These are phyloP conservation scores for Aplocera efformata DNA, from an alignment of 2,888 invertebrate genomes.

Conservation along the genomic window DNA sequence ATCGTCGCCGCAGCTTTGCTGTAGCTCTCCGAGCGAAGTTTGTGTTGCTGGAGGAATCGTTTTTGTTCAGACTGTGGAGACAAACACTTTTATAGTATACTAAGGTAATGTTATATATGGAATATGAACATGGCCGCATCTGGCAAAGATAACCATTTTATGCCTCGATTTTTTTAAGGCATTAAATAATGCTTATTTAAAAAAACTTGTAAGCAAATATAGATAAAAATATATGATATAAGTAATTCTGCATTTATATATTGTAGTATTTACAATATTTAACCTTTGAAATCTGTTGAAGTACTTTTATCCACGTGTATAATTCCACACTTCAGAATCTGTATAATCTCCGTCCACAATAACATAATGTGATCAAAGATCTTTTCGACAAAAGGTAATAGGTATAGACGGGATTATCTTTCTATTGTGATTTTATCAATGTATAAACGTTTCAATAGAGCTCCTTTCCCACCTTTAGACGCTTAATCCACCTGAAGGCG, in stretches of 20 bases:
- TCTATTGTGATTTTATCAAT: constrained; percentile 25
- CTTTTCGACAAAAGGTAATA: background rate
- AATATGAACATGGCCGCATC: constrained; percentile 21
- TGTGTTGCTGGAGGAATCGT: constrained; percentile 95
- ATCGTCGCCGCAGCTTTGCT: constrained; percentile 94
- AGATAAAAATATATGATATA: no score
- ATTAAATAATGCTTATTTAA: constrained; percentile 20
- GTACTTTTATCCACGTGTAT: no score
- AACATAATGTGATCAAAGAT: constrained; percentile 1
- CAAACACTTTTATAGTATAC: constrained; percentile 8
- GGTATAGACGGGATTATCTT: background rate
- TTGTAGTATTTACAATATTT: no score
- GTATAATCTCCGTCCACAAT: background rate
- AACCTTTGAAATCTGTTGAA: no score
- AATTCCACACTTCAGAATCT: background rate
- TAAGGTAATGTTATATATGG: constrained; percentile 14
- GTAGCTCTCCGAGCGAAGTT: constrained; percentile 93
- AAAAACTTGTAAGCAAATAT: no score
- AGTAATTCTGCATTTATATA: no score
- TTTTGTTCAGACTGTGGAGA: constrained; percentile 91
- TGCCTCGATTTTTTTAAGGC: constrained; percentile 23
- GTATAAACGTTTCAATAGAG: constrained; percentile 57
- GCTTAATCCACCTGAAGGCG: constrained; percentile 31
- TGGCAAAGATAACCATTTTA: constrained; percentile 20
- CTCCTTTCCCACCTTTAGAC: constrained; percentile 49